Conservation (phyloP, 2,888 invertebrate genomes). For the Pachycephus smyrnensis region DNA sequence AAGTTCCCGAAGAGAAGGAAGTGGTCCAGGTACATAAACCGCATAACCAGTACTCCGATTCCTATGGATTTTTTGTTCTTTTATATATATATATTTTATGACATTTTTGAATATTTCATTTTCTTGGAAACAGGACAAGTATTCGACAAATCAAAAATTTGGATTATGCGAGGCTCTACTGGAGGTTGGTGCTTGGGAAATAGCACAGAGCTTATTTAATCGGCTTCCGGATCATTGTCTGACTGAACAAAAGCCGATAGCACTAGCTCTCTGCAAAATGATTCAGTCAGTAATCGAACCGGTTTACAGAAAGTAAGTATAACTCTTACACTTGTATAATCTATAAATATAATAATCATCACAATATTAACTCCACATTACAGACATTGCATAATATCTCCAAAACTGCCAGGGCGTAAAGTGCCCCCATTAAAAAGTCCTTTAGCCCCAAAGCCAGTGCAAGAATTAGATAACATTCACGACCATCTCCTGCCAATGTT, state of each 20-base stretch:
- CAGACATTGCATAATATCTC: slow-evolving; percentile 81
- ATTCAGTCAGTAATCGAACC: slow-evolving; percentile 89
- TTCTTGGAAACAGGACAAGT: slow-evolving; percentile 57
- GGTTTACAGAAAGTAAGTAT: slow-evolving; percentile 83
- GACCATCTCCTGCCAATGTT: slow-evolving; percentile 88
- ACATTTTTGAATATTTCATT: background rate
- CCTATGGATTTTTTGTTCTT: background rate
- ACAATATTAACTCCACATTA: slow-evolving; percentile 16
- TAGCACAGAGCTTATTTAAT: slow-evolving; percentile 83
- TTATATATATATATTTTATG: background rate
- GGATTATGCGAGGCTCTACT: slow-evolving; percentile 91
- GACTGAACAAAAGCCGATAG: slow-evolving; percentile 82
- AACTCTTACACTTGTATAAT: background rate
- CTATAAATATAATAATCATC: background rate
- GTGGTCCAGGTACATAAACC: slow-evolving; percentile 71
- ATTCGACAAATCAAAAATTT: slow-evolving; percentile 89
- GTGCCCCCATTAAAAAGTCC: slow-evolving; percentile 69
- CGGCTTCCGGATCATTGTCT: slow-evolving; percentile 85
- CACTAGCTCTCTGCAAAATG: slow-evolving; percentile 81
- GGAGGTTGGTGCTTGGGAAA: slow-evolving; percentile 90
- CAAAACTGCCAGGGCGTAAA: slow-evolving; percentile 74
- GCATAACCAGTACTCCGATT: background rate
- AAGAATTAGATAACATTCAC: slow-evolving; percentile 79
- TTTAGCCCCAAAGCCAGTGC: slow-evolving; percentile 76
- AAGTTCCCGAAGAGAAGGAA: slow-evolving; percentile 77